Base-by-base conservation (phyloP, 1,140 invertebrate genomes). In the Drosophila seguyi region DNA sequence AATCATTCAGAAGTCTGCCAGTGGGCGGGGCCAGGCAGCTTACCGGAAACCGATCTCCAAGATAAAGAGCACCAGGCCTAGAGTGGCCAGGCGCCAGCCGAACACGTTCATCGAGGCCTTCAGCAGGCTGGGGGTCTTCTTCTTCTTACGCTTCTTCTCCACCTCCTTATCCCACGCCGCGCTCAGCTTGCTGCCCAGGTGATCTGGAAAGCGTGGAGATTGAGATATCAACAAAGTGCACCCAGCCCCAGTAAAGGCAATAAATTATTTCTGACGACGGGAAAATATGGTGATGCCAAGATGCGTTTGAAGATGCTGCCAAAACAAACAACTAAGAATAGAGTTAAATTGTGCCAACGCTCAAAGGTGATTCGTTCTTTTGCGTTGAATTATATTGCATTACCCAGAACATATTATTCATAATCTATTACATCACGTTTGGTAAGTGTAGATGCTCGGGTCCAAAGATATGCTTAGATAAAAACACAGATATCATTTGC, bases 31-130 rank as follows among this genome's bases (percentile, higher is more conserved):
- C 45, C 36, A n/a, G 27, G 11, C n/a, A 14, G 47, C 86, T 85
- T 85, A 92, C 91, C 91, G 91, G 68, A 92, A 82, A 60, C 91
- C 91, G 60, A 92, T 78, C 84, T 92, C 91, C 48, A 92, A 22
- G 55, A 88, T 75, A 50, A 92, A 90, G 50, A 92, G 69, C 13
- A 85, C 74, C 34, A 85, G 60, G 18, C 91, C 91, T n/a, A 92
- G 66, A 14, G 48, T 22, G 13, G 88, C 83, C 58, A 92, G 87
- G 65, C 84, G 81, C 71, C 66, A 88, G 50, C 91, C 91, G 41
- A 92, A 92, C 8, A 92, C 91, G 65, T 66, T 62, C 62, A 91
- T 68, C 36, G 78, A 79, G 39, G 87, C 91, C 53, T 78, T 80
- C 34, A 91, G 57, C 45, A 92, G 61, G 66, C 85, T 92, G 36